phyloP scores from a whole-genome alignment of 2,113 vertebrate genomes.

The Tupaia chinensis region DNA sequence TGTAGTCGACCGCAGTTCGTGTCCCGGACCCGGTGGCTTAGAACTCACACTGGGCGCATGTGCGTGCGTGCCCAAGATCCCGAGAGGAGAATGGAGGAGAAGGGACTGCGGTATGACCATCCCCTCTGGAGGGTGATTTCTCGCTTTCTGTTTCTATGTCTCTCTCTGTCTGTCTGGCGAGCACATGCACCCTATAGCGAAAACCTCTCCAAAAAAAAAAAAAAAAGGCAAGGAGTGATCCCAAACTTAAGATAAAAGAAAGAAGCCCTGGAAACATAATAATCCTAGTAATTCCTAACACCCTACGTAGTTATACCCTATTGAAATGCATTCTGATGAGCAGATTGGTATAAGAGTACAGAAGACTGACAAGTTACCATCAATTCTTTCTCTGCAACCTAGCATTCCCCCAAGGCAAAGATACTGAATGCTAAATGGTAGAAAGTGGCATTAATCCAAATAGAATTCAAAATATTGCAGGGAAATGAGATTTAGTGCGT shows the following conservation, averaged over 20 bases:
- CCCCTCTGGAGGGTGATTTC: no score
- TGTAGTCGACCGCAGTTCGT: no score
- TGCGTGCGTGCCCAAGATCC: no score
- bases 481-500: slow-evolving; percentile 43
- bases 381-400: neutral
- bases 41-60: no score
- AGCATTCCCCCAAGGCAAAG: neutral
- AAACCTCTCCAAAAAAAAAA: no score
- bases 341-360: neutral
- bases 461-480: neutral
- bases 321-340: neutral
- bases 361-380: neutral
- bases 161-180: no score
- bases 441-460: slow-evolving; percentile 22
- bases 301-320: neutral
- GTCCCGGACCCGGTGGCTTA: no score
- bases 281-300: neutral
- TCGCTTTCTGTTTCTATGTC: no score
- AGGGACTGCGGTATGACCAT: no score
- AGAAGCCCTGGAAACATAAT: neutral
- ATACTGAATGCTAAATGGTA: neutral
- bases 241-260: neutral
- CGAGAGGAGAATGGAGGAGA: no score
- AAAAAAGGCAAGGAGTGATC: slow-evolving; percentile 29
- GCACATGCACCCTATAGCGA: no score